Evolutionary conservation across 2,888 invertebrate genomes (phyloP).

Genomic region (Fragum sueziense): DNA sequence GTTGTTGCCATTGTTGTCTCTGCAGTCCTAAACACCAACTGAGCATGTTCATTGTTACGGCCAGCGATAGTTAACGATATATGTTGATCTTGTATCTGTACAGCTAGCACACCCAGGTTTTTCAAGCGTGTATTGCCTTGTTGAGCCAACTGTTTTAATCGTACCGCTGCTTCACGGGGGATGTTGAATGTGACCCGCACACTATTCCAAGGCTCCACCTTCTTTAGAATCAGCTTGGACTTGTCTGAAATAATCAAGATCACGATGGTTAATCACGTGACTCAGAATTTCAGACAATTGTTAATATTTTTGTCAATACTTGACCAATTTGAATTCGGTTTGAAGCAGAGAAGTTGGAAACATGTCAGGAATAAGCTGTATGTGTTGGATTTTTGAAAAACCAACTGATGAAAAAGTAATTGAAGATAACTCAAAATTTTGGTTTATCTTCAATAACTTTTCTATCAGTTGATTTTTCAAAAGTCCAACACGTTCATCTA

Average conservation of each 20-base stretch:
- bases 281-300: too few species aligned
- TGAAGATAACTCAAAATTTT: too few species aligned
- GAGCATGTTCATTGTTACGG: constrained; percentile 87
- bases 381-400: too few species aligned
- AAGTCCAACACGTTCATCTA: too few species aligned
- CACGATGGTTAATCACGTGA: too few species aligned
- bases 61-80: constrained; percentile 87
- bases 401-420: too few species aligned
- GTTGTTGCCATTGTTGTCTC: constrained; percentile 59
- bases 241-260: constrained; percentile 82
- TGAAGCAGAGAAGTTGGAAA: too few species aligned
- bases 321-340: too few species aligned
- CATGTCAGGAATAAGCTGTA: too few species aligned
- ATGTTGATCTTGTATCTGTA: constrained; percentile 90
- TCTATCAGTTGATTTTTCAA: too few species aligned
- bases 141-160: constrained; percentile 94
- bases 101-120: constrained; percentile 96
- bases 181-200: constrained; percentile 98
- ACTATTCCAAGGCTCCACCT: constrained; percentile 99
- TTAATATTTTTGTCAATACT: too few species aligned
- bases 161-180: constrained; percentile 96
- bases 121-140: constrained; percentile 92
- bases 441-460: too few species aligned
- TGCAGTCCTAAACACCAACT: constrained; percentile 82
- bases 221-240: constrained; percentile 87